These are phyloP conservation scores for Drosophila paramelanica DNA, from an alignment of 2,888 invertebrate species.

Conservation along the genomic window DNA sequence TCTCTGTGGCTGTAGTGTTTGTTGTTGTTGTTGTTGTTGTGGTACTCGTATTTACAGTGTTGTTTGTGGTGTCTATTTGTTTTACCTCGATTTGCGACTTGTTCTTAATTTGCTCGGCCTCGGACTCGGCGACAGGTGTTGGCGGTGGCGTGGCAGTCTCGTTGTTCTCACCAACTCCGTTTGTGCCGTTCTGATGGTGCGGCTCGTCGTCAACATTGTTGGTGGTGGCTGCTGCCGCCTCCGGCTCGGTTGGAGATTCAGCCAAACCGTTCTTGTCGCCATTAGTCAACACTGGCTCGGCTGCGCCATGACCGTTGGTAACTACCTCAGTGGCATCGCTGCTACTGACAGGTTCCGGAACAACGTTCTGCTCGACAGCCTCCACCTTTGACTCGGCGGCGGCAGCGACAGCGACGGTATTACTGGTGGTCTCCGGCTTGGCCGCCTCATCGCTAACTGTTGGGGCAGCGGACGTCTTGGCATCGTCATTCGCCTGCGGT, in stretches of 20 bases:
- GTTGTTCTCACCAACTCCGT: conserved; percentile 56
- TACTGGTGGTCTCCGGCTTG: conserved; percentile 54
- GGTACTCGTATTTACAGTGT: conserved; percentile 75
- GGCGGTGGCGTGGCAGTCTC: conserved; percentile 69
- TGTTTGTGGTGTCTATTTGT: conserved; percentile 61
- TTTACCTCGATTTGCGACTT: conserved; percentile 84
- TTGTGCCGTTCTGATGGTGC: conserved; percentile 79
- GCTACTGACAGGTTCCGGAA: conserved; percentile 38
- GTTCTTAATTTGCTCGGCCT: conserved; percentile 72
- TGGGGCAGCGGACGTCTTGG: conserved; percentile 57
- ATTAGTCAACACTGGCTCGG: conserved; percentile 54
- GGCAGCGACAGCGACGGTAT: conserved; percentile 7
- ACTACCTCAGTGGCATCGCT: conserved; percentile 48
- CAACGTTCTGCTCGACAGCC: conserved; percentile 53
- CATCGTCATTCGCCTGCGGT: conserved; percentile 64
- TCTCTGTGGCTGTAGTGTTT: conserved; percentile 59
- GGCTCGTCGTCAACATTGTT: conserved; percentile 62
- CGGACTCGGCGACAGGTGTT: conserved; percentile 71
- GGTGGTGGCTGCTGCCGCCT: conserved; percentile 38
- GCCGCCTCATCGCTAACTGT: conserved; percentile 59
- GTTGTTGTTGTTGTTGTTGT: conserved; percentile 63
- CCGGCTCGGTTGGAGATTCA: conserved; percentile 66
- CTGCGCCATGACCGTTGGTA: conserved; percentile 70
- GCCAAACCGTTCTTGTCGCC: conserved; percentile 80
- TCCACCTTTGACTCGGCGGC: conserved; percentile 53